phyloP scores from a whole-genome alignment of 2,113 vertebrate species.

The Strix aluco region DNA sequence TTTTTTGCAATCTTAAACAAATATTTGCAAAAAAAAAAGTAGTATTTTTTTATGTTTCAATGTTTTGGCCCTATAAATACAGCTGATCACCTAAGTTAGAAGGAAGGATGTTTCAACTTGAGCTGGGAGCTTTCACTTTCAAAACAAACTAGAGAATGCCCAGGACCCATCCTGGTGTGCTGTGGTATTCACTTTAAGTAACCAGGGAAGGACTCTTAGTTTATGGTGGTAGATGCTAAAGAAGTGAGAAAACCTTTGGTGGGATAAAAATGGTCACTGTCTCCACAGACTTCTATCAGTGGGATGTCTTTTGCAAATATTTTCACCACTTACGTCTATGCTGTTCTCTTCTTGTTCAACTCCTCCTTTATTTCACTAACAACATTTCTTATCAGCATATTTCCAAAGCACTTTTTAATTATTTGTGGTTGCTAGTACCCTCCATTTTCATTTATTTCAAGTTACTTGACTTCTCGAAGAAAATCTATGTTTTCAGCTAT shows the following conservation, averaged over 20 bases:
- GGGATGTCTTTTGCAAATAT: background rate
- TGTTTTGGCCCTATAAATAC: background rate
- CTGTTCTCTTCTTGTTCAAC: background rate
- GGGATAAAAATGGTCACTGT: background rate
- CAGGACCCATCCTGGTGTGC: background rate
- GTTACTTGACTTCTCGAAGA: background rate
- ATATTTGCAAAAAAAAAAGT: background rate
- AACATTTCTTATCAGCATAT: background rate
- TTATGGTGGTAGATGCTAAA: background rate
- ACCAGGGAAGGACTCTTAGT: background rate
- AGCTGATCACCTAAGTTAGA: background rate
- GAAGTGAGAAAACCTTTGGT: background rate
- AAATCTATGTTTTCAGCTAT: background rate
- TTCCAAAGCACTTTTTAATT: background rate
- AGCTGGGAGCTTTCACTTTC: background rate
- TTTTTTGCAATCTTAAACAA: background rate
- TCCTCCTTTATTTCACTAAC: background rate
- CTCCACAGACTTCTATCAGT: background rate
- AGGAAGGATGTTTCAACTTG: background rate
- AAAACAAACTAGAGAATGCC: background rate
- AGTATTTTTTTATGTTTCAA: background rate
- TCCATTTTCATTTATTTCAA: constrained; percentile 9
- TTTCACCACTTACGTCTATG: background rate
- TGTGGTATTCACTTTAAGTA: background rate
- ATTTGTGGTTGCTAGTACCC: background rate